Base-by-base conservation (phyloP, 1,140 invertebrate genomes). In the Pygmarrhopalites habei region DNA sequence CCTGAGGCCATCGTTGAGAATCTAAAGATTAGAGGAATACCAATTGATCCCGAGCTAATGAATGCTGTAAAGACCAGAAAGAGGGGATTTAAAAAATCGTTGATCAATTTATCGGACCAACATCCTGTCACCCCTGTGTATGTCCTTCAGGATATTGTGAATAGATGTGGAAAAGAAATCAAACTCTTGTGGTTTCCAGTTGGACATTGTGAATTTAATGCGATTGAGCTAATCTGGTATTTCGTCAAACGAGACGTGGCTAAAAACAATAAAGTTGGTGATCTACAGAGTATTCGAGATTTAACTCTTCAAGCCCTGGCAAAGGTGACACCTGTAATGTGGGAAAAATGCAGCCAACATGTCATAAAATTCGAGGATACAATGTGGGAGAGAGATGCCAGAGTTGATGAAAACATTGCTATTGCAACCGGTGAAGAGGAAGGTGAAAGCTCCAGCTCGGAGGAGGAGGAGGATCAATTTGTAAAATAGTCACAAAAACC, bases 201-300 rank as follows among this genome's bases (percentile, higher is more conserved):
- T 58, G 59, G 39, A 1, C 62, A 2, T 58, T n/a, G n/a, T n/a
- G n/a, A n/a, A n/a, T n/a, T n/a, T n/a, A n/a, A n/a, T n/a, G n/a
- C n/a, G n/a, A n/a, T 64, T 1, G 62, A 64, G 39, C 17, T 64
- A 10, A 59, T 64, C 4, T 64, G 55, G 62, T 10, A 28, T 39
- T 39, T 7, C 10, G 35, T 39, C 7, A 39, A 39, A 39, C 7
- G 10, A 39, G 17, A 39, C 7, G 17, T 39, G 7, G 35, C 10
- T 39, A 39, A 39, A 39, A 10, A 10, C 7, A 39, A 39, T 39
- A 10, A 7, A 10, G 10, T 10, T 17, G 17, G 35, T 10, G 35
- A 17, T 10, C 7, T 39, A 10, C 7, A 39, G 17, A 39, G 17
- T 39, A 17, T 39, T 39, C 35, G 7, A 17, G 35, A 39, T 7